phyloP scores from a whole-genome alignment of 2,888 invertebrate genomes.

The Agrochola circellaris region DNA sequence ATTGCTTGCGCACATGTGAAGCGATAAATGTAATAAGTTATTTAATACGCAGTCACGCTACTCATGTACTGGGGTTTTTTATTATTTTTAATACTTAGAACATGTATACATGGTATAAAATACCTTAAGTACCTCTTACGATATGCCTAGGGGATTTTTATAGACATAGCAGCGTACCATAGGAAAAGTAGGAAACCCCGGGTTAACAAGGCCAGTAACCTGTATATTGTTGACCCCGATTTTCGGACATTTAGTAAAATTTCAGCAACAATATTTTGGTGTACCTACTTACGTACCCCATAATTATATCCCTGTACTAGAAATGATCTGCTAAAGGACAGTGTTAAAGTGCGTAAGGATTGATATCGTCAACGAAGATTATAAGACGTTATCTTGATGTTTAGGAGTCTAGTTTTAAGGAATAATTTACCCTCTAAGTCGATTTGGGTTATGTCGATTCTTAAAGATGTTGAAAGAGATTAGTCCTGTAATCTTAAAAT shows the following conservation, averaged over 20 bases:
- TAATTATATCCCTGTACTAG: background rate
- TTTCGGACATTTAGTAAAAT: background rate
- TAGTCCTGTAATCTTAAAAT: background rate
- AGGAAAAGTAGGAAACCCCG: background rate
- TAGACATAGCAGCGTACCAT: background rate
- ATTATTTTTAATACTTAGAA: constrained; percentile 22
- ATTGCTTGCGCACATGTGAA: constrained; percentile 27
- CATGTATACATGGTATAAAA: background rate
- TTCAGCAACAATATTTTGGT: background rate
- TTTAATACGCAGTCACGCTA: constrained; percentile 44
- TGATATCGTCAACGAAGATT: background rate
- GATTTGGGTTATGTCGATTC: background rate
- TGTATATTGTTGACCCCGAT: too few relatives aligned
- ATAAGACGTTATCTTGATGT: background rate
- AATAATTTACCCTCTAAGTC: background rate
- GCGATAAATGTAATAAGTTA: constrained; percentile 36
- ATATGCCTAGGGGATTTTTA: background rate
- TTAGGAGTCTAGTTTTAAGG: background rate
- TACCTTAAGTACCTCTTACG: background rate
- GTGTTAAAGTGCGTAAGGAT: too few relatives aligned
- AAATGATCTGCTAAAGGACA: background rate
- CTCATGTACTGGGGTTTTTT: constrained; percentile 7
- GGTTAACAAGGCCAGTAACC: background rate
- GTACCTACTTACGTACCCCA: background rate
- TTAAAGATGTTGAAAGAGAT: background rate